Base-by-base conservation (phyloP, 2,888 invertebrate species). In the Cheilosia pagana region DNA sequence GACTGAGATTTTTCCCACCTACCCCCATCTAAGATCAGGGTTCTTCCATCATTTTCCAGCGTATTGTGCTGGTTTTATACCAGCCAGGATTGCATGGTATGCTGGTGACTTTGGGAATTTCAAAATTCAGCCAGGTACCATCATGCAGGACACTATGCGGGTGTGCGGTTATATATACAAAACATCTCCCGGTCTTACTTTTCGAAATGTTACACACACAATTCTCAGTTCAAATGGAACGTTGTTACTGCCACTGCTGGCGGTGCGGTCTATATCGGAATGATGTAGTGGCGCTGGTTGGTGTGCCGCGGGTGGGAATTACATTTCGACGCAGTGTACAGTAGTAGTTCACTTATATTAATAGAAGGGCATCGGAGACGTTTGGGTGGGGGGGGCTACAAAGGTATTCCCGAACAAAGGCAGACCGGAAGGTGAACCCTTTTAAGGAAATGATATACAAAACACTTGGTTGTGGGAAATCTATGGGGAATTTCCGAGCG, bases 361-460 rank as follows among this genome's bases (percentile, higher is more conserved):
- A 78, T 35, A 41, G 31, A 16, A 10, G 50, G 28, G n/a, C 28
- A 14, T n/a, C 28, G n/a, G n/a, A 3, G 31, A 23, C 25, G 14
- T 3, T n/a, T 10, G 2, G 14, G 35, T 16, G 2, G 5, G 19
- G 19, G 25, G 41, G 39, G n/a, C 21, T 12, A 3, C 12, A 3
- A 12, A 28, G 16, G 23, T n/a, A 48, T 57, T 35, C 21, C 63
- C 43, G 50, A 53, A 14, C 19, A 57, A 74, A 25, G 57, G 65
- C 71, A 85, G 45, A 81, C 86, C 81, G 86, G 86, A 86, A 86
- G 81, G 76, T 76, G 81, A 89, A 90, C 88, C 89, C 89, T 89
- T 89, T 90, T 90, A 89, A 90, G 90, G 88, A 90, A 89, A 90
- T 89, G 89, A 89, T 89, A 89, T 89, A 90, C 90, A 86, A 86